These are phyloP conservation scores for Habropoda laboriosa DNA, from an alignment of 1,140 invertebrate genomes.

Conservation along the genomic window DNA sequence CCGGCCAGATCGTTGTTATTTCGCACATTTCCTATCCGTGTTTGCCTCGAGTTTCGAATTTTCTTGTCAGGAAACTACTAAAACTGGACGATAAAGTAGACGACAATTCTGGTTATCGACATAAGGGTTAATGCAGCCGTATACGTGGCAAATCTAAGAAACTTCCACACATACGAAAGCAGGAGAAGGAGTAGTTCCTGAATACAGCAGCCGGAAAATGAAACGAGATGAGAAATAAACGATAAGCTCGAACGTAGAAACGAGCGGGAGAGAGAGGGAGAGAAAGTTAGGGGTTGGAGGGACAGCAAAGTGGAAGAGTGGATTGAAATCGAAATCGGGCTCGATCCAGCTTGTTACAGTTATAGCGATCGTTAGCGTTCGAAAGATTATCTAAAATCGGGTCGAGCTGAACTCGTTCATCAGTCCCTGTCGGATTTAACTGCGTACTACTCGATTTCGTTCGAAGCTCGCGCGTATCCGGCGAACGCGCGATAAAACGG, in stretches of 20 bases:
- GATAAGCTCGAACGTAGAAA: background rate
- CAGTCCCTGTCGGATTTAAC: conserved; percentile 35
- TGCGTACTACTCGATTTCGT: conserved; percentile 12
- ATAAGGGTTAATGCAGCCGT: conserved; percentile 5
- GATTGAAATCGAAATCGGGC: conserved; percentile 61
- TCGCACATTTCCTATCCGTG: too few species aligned
- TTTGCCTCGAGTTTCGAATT: too few species aligned
- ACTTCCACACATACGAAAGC: conserved; percentile 12
- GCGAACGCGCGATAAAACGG: conserved; percentile 48
- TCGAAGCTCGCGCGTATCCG: conserved; percentile 13
- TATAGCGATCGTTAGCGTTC: conserved; percentile 63
- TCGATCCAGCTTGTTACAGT: conserved; percentile 60
- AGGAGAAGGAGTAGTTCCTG: conserved; percentile 14
- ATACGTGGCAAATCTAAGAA: background rate
- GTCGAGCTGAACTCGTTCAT: conserved; percentile 33
- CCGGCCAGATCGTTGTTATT: too few species aligned
- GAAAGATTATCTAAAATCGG: conserved; percentile 46
- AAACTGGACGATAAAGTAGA: too few species aligned
- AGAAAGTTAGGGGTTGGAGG: too few species aligned
- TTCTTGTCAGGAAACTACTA: too few species aligned
- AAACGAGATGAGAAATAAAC: conserved; percentile 20
- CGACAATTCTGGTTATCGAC: too few species aligned
- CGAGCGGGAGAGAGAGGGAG: background rate
- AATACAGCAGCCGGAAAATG: conserved; percentile 52
- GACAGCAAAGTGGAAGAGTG: conserved; percentile 25